Evolutionary conservation across 2,888 invertebrate genomes (phyloP), one percentile per base, ranked within the genome.

Genomic region (Apotomis capreana): DNA sequence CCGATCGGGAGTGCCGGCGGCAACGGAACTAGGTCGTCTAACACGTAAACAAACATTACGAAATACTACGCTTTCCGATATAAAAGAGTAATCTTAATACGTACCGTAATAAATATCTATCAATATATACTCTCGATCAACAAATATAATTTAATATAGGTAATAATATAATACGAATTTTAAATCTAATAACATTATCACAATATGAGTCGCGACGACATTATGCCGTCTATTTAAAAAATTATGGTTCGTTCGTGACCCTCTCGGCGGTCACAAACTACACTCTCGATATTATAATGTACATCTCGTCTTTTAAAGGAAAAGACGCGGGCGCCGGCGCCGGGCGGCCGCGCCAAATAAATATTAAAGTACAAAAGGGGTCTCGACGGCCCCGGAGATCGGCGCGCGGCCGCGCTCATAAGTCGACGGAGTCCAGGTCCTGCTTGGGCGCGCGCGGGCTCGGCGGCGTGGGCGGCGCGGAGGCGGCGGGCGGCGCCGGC

Each of bases 351-450:
- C 65, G 63, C 44, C 55, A 69, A 52, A 70, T 64, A 73, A 65
- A 67, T 73, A 73, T 73, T 73, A 73, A 73, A 64, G 68, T 73
- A 73, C 73, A 69, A 63, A 69, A 69, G 49, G n/a, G 46, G 64
- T 36, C 52, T 49, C 49, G 58, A n/a, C 15, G 36, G 52, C 26
- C 26, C 59, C 52, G 10, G 65, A 67, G 61, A 61, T 68, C 62
- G 57, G 52, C 49, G 52, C 60, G 54, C n/a, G 59, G 68, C 9
- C 54, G 68, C 72, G 76, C 83, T 90, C 94, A 96, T 86, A 96
- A 94, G 92, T 96, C 96, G 78, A 96, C 95, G 62, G 96, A 96
- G 87, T 95, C 96, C 83, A 96, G 93, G 89, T 95, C 95, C 91
- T 96, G 96, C 80, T 95, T 95, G 76, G 96, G 96, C 73, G 96